phyloP scores from a whole-genome alignment of 2,113 vertebrate genomes.

The Craseonycteris thonglongyai region DNA sequence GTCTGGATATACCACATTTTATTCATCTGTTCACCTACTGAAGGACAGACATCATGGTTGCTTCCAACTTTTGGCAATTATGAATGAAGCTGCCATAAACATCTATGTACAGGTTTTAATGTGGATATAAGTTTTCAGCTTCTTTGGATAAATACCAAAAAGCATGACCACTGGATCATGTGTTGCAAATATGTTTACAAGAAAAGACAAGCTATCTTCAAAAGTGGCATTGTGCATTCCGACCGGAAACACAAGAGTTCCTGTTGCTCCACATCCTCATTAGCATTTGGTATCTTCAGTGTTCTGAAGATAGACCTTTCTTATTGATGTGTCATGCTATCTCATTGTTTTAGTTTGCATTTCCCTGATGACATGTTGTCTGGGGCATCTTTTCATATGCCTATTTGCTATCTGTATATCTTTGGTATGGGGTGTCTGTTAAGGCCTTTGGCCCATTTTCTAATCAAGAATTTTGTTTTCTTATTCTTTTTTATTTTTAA shows the following conservation, averaged over 20 bases:
- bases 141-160: no score
- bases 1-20: background rate
- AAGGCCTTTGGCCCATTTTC: background rate
- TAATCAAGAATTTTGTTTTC: background rate
- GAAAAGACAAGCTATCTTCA: background rate
- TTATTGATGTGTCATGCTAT: background rate
- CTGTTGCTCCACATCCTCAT: background rate
- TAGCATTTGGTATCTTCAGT: background rate
- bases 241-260: background rate
- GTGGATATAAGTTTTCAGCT: background rate
- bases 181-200: background rate
- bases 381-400: background rate
- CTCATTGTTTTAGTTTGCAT: background rate
- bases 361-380: background rate
- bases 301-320: background rate
- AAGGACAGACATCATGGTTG: background rate
- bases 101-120: background rate
- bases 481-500: no score
- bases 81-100: background rate
- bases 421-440: background rate
- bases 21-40: background rate
- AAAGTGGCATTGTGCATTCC: background rate
- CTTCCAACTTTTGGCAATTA: background rate
- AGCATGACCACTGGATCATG: background rate
- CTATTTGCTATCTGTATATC: background rate